These are phyloP conservation scores for Embiotoca jacksoni DNA, from an alignment of 2,113 vertebrate species.

Conservation along the genomic window DNA sequence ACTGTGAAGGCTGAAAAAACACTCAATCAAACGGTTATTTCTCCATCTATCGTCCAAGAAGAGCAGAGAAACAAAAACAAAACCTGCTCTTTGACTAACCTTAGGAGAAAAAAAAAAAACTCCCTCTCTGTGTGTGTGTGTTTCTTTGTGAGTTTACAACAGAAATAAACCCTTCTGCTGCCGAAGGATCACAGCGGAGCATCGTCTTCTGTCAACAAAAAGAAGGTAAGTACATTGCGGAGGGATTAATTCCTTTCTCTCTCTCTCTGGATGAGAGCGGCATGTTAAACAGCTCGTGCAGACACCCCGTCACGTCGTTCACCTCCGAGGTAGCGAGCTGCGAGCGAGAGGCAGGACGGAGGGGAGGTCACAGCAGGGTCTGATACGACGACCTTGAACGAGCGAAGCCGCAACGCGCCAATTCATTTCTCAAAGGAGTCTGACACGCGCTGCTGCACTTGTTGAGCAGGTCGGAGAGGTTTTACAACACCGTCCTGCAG, in stretches of 20 bases:
- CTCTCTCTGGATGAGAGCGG: conserved; percentile 16
- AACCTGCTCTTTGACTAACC: neutral
- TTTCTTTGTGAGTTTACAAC: conserved; percentile 22
- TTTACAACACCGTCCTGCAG: neutral
- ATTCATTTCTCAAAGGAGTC: conserved; percentile 1
- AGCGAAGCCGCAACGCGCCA: neutral
- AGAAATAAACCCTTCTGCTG: conserved; percentile 40
- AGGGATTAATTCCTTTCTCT: conserved; percentile 30
- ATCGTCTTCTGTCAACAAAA: conserved; percentile 40
- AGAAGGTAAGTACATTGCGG: neutral
- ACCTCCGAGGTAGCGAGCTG: conserved; percentile 37
- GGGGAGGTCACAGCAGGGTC: neutral
- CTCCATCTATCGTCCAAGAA: neutral
- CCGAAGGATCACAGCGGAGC: conserved; percentile 19
- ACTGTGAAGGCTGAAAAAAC: neutral
- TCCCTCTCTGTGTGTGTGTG: conserved; percentile 5
- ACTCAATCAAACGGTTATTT: neutral
- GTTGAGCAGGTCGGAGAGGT: neutral
- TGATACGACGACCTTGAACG: neutral
- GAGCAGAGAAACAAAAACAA: neutral
- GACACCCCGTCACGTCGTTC: conserved; percentile 20
- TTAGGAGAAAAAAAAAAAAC: neutral
- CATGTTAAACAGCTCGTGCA: conserved; percentile 57
- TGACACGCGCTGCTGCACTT: neutral
- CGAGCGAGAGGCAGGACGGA: neutral